These are phyloP conservation scores for Chirona hameri DNA, from an alignment of 2,888 invertebrate genomes.

Conservation along the genomic window DNA sequence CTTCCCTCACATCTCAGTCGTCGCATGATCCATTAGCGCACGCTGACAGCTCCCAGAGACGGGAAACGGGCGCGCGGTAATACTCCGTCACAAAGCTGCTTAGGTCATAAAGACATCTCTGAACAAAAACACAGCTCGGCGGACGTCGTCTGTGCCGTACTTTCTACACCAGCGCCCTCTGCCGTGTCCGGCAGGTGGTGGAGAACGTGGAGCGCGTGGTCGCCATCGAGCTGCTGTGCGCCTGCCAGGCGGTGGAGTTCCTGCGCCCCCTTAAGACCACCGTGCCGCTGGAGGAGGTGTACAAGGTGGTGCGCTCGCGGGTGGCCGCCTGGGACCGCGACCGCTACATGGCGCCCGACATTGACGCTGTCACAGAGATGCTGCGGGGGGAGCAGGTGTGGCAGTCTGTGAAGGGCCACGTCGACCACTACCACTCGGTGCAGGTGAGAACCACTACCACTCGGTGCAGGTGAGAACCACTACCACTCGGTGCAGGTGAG, in stretches of 20 bases:
- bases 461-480: too few species aligned
- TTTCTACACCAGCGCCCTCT: too few species aligned
- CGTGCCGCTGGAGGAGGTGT: conserved; percentile 60
- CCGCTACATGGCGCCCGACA: conserved; percentile 62
- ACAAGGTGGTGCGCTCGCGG: conserved; percentile 55
- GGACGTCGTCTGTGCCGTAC: too few species aligned
- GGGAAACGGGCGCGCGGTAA: too few species aligned
- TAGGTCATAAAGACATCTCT: too few species aligned
- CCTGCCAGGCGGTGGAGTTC: conserved; percentile 65
- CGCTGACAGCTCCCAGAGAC: too few species aligned
- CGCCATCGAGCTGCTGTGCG: conserved; percentile 62
- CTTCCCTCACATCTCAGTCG: too few species aligned
- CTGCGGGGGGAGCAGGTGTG: conserved; percentile 54
- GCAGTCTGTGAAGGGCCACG: conserved; percentile 52
- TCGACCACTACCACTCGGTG: conserved; percentile 49
- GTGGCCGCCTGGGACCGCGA: conserved; percentile 58
- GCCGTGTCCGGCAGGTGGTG: conserved; percentile 47
- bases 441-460: too few species aligned
- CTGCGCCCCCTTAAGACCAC: conserved; percentile 61
- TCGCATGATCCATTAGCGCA: too few species aligned
- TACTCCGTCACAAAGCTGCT: too few species aligned
- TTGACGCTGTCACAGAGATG: conserved; percentile 56
- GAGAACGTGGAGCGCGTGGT: conserved; percentile 58
- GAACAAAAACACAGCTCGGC: too few species aligned
- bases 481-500: too few species aligned